A percentile compares a stretch with the other conserved stretches of the same genome.
Conservation (phyloP, 2,888 invertebrate genomes). For the Colletes collaris region DNA sequence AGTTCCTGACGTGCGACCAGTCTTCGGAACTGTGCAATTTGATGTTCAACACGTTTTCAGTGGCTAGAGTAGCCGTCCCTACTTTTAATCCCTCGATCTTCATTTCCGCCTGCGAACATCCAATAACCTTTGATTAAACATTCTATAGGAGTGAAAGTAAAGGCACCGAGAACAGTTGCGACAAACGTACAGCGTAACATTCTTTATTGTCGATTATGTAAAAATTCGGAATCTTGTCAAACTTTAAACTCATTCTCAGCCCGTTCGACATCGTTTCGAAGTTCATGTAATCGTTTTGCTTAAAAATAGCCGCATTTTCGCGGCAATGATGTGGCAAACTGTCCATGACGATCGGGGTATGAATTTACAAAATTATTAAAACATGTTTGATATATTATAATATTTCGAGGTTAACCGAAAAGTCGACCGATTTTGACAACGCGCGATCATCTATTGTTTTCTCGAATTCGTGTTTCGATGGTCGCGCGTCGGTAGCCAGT, state of each 20-base stretch:
- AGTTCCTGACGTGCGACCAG: conserved; percentile 45
- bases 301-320: conserved; percentile 66
- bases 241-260: conserved; percentile 60
- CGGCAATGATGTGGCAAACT: conserved; percentile 64
- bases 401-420: conserved; percentile 10
- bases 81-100: conserved; percentile 69
- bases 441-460: conserved; percentile 28
- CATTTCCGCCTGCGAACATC: conserved; percentile 66
- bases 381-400: background rate
- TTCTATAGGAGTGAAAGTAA: too few relatives aligned
- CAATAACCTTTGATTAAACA: too few relatives aligned
- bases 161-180: background rate
- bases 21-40: conserved; percentile 66
- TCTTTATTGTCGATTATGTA: conserved; percentile 65
- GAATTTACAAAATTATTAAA: background rate
- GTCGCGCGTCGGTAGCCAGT: background rate
- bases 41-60: conserved; percentile 67
- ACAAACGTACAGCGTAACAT: conserved; percentile 65
- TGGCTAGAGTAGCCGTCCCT: conserved; percentile 66
- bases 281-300: conserved; percentile 67
- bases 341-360: conserved; percentile 45
- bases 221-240: conserved; percentile 65
- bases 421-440: background rate
- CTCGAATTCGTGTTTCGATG: conserved; percentile 21
- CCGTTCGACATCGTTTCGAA: conserved; percentile 65